Base-by-base conservation (phyloP, 2,888 invertebrate genomes). In the Odontomyia ornata region DNA sequence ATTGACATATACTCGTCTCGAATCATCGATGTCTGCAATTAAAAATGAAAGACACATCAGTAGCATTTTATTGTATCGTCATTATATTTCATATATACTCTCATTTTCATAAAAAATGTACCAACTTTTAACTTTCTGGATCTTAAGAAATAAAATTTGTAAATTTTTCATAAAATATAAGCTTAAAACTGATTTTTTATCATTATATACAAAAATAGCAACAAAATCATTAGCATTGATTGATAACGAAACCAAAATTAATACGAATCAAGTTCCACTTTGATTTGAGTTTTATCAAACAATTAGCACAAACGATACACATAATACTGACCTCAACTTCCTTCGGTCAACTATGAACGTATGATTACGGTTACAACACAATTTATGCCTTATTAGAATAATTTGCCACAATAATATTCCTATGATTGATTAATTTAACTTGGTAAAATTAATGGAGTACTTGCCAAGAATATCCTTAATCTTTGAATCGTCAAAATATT, bases 61-160 rank as follows among this genome's bases (percentile, higher is more conserved):
- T 18, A 52, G 18, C 13, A 52, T 52, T 60, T 60, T 9, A 60
- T 5, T 25, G 25, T 23, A 3, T 25, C 11, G n/a, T 60, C 57
- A 23, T 28, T 64, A 64, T 64, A 64, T 64, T 64, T 64, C 28
- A 64, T 64, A 64, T 1, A 64, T 64, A 64, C 28, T 15, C n/a
- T 28, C n/a, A n/a, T 30, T 28, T 23, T 64, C 28, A 64, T 64
- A 64, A 64, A 64, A 64, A 64, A 28, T 28, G 64, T 30, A 64
- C 25, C 9, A 18, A 28, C 30, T 30, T 64, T 28, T 28, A 18
- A 64, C 15, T 30, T 5, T 64, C 27, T 64, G 64, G 27, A 5
- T 30, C 64, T 64, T 64, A 64, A 2, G 64, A 30, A 64, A 30
- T 30, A 28, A 28, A 60, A 23, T 60, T 23, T 64, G 30, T 28